Evolutionary conservation across 1,140 invertebrate genomes (phyloP).

Genomic region (Schlechtendalia chinensis): DNA sequence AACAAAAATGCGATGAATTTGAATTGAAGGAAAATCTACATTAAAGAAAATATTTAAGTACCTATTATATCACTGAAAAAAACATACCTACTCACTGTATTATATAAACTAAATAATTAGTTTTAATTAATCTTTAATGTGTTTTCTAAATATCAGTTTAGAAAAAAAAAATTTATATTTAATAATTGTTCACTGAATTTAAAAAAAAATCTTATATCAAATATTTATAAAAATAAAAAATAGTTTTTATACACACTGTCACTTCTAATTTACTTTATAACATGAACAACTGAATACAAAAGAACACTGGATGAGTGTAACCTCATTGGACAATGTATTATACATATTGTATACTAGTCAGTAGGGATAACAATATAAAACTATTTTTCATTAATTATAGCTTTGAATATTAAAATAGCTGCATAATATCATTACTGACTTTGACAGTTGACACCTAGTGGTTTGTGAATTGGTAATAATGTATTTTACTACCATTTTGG

Average conservation of each 20-base stretch:
- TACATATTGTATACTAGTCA: background rate
- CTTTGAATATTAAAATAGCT: conserved; percentile 21
- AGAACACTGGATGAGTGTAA: too few relatives aligned
- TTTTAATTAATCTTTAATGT: too few relatives aligned
- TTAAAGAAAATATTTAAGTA: too few relatives aligned
- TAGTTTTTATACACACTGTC: background rate
- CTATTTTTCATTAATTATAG: conserved; percentile 12
- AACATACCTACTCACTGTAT: too few relatives aligned
- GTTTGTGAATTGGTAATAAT: conserved; percentile 1
- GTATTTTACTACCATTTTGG: background rate
- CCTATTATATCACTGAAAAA: too few relatives aligned
- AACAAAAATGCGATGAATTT: too few relatives aligned
- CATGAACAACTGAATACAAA: background rate
- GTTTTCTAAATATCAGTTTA: background rate
- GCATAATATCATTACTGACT: conserved; percentile 5
- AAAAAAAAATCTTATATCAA: background rate
- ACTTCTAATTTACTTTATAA: background rate
- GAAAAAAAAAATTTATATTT: background rate
- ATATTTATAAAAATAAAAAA: background rate
- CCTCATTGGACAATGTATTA: background rate
- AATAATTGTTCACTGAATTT: conserved; percentile 22
- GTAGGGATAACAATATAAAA: background rate
- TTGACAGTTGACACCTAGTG: conserved; percentile 19
- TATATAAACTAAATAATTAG: too few relatives aligned
- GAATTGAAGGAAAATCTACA: too few relatives aligned